Evolutionary conservation across 2,888 invertebrate species (phyloP).

Genomic region (Tanytarsus gracilentus): DNA sequence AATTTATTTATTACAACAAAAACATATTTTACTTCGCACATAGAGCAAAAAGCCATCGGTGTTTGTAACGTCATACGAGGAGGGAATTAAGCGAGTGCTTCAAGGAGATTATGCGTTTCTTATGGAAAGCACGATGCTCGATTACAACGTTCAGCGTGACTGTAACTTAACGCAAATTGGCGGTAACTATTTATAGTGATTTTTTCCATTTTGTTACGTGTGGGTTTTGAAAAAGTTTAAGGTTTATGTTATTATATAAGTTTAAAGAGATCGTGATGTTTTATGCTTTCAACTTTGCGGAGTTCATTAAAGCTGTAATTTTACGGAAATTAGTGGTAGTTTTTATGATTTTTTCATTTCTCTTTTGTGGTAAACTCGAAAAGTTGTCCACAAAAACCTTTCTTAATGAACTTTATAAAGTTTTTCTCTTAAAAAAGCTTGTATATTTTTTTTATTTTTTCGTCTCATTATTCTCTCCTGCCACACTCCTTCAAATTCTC

Average conservation of each 20-base stretch:
- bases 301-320: constrained; percentile 88
- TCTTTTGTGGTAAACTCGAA: neutral
- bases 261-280: no score
- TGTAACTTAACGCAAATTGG: constrained; percentile 97
- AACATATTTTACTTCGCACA: neutral
- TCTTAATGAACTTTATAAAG: constrained; percentile 7
- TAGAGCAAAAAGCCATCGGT: constrained; percentile 61
- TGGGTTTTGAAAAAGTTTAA: no score
- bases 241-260: no score
- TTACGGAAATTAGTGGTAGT: constrained; percentile 89
- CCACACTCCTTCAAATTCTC: neutral
- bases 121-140: constrained; percentile 97
- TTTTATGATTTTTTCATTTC: constrained; percentile 31
- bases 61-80: constrained; percentile 82
- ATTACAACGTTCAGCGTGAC: constrained; percentile 89
- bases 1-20: neutral
- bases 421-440: neutral
- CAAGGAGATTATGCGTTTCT: constrained; percentile 92
- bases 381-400: neutral
- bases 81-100: constrained; percentile 79
- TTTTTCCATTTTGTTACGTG: no score
- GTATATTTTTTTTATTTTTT: neutral
- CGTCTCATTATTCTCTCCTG: neutral
- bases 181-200: constrained; percentile 45
- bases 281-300: no score